Percentiles rank a stretch among this genome's conserved stretches.
Conservation (phyloP, 2,888 invertebrate species). For the Melinopterus prodromus region DNA sequence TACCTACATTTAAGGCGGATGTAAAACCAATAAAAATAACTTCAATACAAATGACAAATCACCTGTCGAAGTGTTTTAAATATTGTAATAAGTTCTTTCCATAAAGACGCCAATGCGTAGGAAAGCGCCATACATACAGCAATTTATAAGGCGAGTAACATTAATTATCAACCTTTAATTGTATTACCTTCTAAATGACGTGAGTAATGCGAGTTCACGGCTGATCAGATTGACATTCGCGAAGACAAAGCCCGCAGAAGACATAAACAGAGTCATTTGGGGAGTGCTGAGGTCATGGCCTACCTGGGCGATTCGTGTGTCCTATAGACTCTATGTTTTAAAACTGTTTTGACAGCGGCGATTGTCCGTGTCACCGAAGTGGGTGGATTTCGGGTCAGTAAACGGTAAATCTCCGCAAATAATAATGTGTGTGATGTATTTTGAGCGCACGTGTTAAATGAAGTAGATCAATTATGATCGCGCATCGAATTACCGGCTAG, state of each 20-base stretch:
- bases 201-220: not conserved
- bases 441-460: not conserved
- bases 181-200: not conserved
- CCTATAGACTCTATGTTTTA: not conserved
- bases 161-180: not conserved
- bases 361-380: not conserved
- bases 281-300: not conserved
- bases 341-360: not conserved
- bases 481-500: not conserved
- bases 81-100: not conserved
- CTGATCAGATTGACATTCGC: not conserved
- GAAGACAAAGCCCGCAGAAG: not conserved
- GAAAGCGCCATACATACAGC: not conserved
- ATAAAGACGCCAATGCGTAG: not conserved
- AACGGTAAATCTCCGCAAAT: not conserved
- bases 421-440: not conserved
- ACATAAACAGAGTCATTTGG: not conserved
- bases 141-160: not conserved
- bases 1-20: too few species aligned
- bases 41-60: not conserved
- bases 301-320: constrained; percentile 4
- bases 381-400: not conserved
- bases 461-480: not conserved
- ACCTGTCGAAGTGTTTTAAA: not conserved
- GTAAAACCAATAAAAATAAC: too few species aligned